Percentiles rank a stretch among this genome's conserved stretches.
Evolutionary conservation across 1,140 invertebrate genomes (phyloP).

Genomic region (Sitophilus oryzae): DNA sequence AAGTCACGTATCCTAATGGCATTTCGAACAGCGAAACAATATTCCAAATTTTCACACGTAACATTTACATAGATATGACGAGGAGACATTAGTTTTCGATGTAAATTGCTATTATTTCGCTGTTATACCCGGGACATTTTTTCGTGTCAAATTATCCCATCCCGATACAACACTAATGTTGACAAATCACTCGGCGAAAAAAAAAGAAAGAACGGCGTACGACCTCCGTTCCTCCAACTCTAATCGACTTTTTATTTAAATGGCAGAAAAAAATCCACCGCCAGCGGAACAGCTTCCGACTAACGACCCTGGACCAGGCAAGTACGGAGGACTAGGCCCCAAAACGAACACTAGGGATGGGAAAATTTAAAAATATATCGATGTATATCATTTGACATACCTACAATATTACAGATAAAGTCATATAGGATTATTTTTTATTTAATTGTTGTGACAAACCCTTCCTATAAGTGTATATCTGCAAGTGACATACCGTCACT

Average conservation of each 20-base stretch:
- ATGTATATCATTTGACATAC: too few relatives aligned
- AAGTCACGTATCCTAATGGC: too few relatives aligned
- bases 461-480: too few relatives aligned
- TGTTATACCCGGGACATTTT: conserved; percentile 14
- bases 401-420: too few relatives aligned
- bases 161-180: conserved; percentile 30
- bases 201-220: conserved; percentile 6
- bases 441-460: too few relatives aligned
- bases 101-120: background rate
- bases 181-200: conserved; percentile 27
- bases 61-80: conserved; percentile 14
- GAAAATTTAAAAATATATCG: too few relatives aligned
- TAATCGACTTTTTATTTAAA: conserved; percentile 32
- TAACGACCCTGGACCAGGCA: conserved; percentile 4
- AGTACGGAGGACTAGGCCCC: too few relatives aligned
- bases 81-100: background rate
- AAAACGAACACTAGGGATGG: too few relatives aligned
- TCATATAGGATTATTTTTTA: too few relatives aligned
- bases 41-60: too few relatives aligned
- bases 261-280: conserved; percentile 3
- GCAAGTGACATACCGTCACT: too few relatives aligned
- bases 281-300: conserved; percentile 9
- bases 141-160: conserved; percentile 28
- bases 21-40: too few relatives aligned
- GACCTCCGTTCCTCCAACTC: conserved; percentile 1